These are phyloP conservation scores for Sussaba pulchella DNA, from an alignment of 2,888 invertebrate genomes.

Conservation along the genomic window DNA sequence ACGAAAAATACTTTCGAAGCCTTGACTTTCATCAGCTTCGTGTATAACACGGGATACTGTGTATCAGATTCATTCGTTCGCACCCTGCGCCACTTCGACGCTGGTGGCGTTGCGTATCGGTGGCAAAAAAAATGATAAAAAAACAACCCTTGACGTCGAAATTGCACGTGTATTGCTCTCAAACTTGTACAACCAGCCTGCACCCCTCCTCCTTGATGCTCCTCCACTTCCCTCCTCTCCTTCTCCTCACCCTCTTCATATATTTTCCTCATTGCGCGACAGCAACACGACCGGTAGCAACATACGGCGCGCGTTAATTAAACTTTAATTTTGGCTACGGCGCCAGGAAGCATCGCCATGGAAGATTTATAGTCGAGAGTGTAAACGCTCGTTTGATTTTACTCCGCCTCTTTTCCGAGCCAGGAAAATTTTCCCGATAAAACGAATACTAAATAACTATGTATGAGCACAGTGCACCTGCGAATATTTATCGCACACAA, in stretches of 20 bases:
- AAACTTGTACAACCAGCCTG: constrained; percentile 12
- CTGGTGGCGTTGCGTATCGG: background rate
- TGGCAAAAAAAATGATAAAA: constrained; percentile 12
- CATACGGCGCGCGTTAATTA: constrained; percentile 74
- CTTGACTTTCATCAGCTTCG: constrained; percentile 4
- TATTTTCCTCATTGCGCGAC: background rate
- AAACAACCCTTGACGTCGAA: constrained; percentile 30
- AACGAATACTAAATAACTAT: constrained; percentile 28
- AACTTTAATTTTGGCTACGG: constrained; percentile 76
- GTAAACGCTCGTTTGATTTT: constrained; percentile 62
- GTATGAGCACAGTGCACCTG: constrained; percentile 21
- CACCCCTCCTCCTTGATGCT: too few relatives aligned
- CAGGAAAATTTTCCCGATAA: constrained; percentile 64
- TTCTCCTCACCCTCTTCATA: background rate
- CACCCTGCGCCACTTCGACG: constrained; percentile 2
- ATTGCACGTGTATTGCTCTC: constrained; percentile 41
- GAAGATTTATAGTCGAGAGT: constrained; percentile 67
- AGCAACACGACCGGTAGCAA: constrained; percentile 24
- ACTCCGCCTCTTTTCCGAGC: constrained; percentile 39
- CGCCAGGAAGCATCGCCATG: constrained; percentile 69
- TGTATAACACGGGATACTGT: constrained; percentile 16
- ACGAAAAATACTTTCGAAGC: background rate
- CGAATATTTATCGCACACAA: background rate
- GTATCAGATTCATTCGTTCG: constrained; percentile 36
- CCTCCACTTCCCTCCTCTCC: background rate